phyloP scores from a whole-genome alignment of 2,888 invertebrate genomes.

The Meghimatium bilineatum region DNA sequence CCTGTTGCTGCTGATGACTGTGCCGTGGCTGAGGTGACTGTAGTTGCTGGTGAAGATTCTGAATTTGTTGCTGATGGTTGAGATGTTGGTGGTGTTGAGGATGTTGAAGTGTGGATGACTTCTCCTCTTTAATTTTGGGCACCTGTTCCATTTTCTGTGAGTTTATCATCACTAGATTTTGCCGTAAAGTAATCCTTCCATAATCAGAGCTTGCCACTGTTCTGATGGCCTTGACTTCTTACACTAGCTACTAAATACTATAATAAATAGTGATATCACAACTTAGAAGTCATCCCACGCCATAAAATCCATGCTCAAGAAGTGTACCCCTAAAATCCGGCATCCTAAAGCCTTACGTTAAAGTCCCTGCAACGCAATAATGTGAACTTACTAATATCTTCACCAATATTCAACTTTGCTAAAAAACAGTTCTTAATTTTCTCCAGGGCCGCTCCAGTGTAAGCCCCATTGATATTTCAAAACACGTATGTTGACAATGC shows the following conservation, averaged over 20 bases:
- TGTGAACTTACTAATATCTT: not conserved
- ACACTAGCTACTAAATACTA: no score
- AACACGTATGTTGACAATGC: no score
- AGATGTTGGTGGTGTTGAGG: slow-evolving; percentile 63
- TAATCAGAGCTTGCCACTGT: not conserved
- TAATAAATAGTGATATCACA: no score
- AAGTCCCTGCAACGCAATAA: not conserved
- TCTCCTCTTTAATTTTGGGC: slow-evolving; percentile 27
- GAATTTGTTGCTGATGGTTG: slow-evolving; percentile 81
- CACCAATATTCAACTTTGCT: not conserved
- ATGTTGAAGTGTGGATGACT: slow-evolving; percentile 22
- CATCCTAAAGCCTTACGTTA: not conserved
- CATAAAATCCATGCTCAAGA: not conserved
- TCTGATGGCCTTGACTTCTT: no score
- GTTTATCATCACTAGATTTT: not conserved
- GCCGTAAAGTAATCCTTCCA: not conserved
- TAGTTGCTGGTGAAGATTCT: slow-evolving; percentile 83
- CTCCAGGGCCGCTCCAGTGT: no score
- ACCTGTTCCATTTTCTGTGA: slow-evolving; percentile 10
- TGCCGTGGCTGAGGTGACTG: slow-evolving; percentile 76
- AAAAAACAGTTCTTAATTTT: not conserved
- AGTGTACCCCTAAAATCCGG: not conserved
- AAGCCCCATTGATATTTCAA: no score
- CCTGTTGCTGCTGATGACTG: slow-evolving; percentile 80
- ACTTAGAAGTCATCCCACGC: not conserved